Conservation (phyloP, 1,140 invertebrate genomes). For the Brachionus sp. region DNA sequence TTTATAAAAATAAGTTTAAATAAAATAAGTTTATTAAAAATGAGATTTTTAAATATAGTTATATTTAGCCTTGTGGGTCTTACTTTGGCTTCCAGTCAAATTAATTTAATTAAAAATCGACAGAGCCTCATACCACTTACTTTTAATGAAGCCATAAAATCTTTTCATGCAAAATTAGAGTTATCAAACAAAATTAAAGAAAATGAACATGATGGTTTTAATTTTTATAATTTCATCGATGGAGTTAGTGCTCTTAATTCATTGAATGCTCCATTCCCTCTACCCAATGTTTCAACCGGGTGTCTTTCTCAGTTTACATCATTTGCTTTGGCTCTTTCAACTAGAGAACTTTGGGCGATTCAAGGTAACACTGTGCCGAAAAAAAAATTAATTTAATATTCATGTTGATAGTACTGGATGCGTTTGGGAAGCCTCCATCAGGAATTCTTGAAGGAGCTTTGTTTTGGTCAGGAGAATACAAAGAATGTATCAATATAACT, state of each 20-base stretch:
- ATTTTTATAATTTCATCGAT: background rate
- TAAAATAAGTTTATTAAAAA: background rate
- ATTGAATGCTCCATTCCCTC: background rate
- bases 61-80: background rate
- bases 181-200: background rate
- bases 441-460: constrained; percentile 9
- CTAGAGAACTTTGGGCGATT: background rate
- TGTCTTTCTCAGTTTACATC: background rate
- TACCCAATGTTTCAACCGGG: background rate
- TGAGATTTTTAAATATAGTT: background rate
- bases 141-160: background rate
- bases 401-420: background rate
- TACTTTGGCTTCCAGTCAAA: background rate
- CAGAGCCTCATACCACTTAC: background rate
- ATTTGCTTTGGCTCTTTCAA: background rate
- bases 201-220: background rate
- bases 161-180: background rate
- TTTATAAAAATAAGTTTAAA: background rate
- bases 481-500: constrained; percentile 30
- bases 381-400: background rate
- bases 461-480: constrained; percentile 9
- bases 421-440: constrained; percentile 31
- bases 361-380: background rate
- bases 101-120: background rate
- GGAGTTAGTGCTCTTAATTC: background rate